Evolutionary conservation across 2,113 vertebrate species (phyloP).

Genomic region (Menura novaehollandiae): DNA sequence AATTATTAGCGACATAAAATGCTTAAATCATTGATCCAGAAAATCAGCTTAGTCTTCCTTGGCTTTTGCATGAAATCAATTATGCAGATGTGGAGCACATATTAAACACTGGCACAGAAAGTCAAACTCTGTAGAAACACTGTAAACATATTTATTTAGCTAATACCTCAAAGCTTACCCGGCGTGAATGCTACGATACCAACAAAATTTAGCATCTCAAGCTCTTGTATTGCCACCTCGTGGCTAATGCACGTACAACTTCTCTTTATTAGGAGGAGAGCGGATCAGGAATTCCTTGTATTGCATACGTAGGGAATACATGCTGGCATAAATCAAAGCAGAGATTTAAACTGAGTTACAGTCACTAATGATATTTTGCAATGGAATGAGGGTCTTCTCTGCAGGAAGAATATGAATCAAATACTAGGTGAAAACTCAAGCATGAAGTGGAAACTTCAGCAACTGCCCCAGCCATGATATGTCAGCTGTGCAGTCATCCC

Average conservation of each 20-base stretch:
- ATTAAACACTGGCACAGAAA: background rate
- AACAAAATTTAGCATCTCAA: background rate
- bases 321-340: background rate
- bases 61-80: background rate
- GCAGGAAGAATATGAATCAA: background rate
- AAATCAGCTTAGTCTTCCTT: background rate
- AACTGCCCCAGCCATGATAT: background rate
- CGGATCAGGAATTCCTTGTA: rapidly evolving
- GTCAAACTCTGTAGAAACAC: background rate
- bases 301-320: background rate
- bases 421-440: background rate
- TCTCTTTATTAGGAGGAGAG: background rate
- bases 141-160: background rate
- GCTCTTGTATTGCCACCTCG: constrained; percentile 32
- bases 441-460: background rate
- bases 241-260: background rate
- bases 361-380: background rate
- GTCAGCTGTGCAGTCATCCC: background rate
- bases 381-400: background rate
- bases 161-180: background rate
- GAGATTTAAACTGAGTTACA: background rate
- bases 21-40: background rate
- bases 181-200: rapidly evolving
- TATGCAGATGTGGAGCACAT: background rate
- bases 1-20: background rate